Base-by-base conservation (phyloP, 2,888 invertebrate genomes). In the Oscheius onirici region DNA sequence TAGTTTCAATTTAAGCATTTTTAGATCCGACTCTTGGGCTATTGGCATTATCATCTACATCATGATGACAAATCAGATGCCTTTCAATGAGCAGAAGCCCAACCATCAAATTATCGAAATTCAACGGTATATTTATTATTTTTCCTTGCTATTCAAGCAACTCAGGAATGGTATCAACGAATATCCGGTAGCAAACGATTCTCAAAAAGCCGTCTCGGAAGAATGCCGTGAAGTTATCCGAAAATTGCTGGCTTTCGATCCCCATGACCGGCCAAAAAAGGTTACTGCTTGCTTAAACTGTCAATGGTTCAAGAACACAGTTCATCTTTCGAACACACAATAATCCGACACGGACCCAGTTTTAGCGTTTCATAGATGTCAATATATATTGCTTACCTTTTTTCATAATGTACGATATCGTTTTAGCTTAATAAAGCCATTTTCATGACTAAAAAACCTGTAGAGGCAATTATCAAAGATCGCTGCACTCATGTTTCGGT, bases 41-140 rank as follows among this genome's bases (percentile, higher is more conserved):
- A 80, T 89, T 20, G 89, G 89, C 1, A 89, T 89, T n/a, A 88
- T 90, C 67, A 79, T 88, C 26, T 90, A 88, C 79, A 89, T 90
- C 40, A 87, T 89, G 78, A 84, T 88, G 61, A 89, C 89, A 0
- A 88, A 89, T 51, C 86, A 87, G 69, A 90, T 90, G 90, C 90
- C 90, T 0, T 90, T 88, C 75, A 88, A 89, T 75, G 90, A 90
- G 75, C 87, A 88, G 55, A 86, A 87, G 73, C 88, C 88, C 43
- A 79, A 78, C 54, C 44, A 63, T 24, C 63, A 75, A 44, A 84
- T 84, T 51, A 76, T 84, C 60, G 78, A 84, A 20, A 57, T 73
- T 11, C 84, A 84, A 57, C 77, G 72, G 79, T 77, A 46, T 52
- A 24, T n/a, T 67, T 40, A 13, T 67, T 20, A 5, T 10, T 67